Base-by-base conservation (phyloP, 2,888 invertebrate genomes). In the Caenorhabditis imperialis region DNA sequence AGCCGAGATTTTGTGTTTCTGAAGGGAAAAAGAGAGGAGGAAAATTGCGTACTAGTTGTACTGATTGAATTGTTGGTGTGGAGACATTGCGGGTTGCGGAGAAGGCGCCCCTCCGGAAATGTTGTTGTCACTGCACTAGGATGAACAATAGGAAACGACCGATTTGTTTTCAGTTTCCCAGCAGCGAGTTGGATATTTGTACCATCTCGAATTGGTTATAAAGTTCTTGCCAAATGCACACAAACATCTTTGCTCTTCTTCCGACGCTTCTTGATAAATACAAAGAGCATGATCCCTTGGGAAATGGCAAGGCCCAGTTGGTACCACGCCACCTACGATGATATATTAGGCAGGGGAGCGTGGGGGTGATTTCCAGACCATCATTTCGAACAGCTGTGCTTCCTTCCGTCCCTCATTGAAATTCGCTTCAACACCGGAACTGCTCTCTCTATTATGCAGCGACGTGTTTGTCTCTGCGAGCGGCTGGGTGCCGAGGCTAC, bases 1-100 rank as follows among this genome's bases (percentile, higher is more conserved):
- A 20, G 5, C 16, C 18, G 30, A 35, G 38, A 51, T 51, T 22
- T 27, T 16, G 50, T 30, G 62, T 45, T 35, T 60, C 38, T 30
- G 44, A 25, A 7, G 3, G 20, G 18, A 23, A 42, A 44, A 25
- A 7, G 3, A 20, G n/a, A 30, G 57, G 57, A 57, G 51, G 67
- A 67, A 67, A 67, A 67, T 67, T 67, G 67, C 67, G 57, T 57
- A 57, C 57, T 58, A 67, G 67, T 45, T 67, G 67, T 57, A 67
- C 67, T 67, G 67, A 67, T 67, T 67, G 67, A 67, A 67, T 67
- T 67, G 57, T 57, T 67, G 57, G 50, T 51, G 67, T 57, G 45
- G 63, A 63, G 40, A 63, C 63, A 54, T 47, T 51, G 57, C 55
- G 20, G 50, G 55, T 65, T 50, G 65, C 30, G 30, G n/a, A 67